These are phyloP conservation scores for Tipula vernalis DNA, from an alignment of 2,888 invertebrate genomes.

Conservation along the genomic window DNA sequence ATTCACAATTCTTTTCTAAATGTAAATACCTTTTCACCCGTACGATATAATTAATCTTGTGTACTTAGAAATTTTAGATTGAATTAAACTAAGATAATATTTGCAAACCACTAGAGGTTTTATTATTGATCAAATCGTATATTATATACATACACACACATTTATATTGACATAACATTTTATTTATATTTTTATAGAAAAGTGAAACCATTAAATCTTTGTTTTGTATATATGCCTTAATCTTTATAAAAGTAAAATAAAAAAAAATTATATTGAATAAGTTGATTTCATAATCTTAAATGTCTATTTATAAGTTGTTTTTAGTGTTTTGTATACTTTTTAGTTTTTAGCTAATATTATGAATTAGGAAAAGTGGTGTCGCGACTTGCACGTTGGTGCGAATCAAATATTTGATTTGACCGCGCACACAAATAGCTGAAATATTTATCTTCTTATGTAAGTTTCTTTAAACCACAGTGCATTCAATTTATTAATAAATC, in stretches of 20 bases:
- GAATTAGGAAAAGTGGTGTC: neutral
- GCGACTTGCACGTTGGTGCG: neutral
- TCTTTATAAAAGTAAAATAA: neutral
- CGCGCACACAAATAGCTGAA: neutral
- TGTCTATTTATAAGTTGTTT: neutral
- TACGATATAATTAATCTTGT: neutral
- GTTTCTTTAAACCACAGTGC: too few species aligned
- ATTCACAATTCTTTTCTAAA: neutral
- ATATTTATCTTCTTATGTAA: too few species aligned
- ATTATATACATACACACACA: too few species aligned
- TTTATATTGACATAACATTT: neutral
- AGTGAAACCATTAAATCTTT: neutral
- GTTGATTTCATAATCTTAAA: neutral
- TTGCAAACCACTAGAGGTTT: neutral
- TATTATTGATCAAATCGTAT: neutral
- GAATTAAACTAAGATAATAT: neutral
- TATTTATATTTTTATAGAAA: neutral
- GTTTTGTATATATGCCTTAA: neutral
- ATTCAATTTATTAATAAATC: too few species aligned
- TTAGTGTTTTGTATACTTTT: neutral
- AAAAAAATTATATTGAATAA: neutral
- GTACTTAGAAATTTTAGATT: neutral
- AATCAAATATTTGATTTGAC: neutral
- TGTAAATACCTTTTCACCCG: neutral
- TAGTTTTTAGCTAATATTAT: neutral